Percentiles rank a stretch among this genome's conserved stretches.
phyloP scores from a whole-genome alignment of 2,113 vertebrate genomes.

The Trichomycterus rosablanca region DNA sequence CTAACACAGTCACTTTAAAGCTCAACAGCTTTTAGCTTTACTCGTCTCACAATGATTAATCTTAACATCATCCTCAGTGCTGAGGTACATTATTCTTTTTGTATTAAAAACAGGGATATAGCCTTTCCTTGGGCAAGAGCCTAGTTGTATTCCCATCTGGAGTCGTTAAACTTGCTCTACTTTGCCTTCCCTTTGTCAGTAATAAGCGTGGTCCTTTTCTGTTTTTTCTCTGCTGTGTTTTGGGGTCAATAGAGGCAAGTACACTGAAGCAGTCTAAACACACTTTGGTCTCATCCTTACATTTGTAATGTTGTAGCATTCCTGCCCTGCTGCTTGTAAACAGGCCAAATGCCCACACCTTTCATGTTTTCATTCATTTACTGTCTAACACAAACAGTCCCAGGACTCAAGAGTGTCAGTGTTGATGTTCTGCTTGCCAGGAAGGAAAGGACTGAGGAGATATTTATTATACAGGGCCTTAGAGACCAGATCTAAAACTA shows the following conservation, averaged over 20 bases:
- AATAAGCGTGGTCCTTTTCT: slow-evolving; percentile 6
- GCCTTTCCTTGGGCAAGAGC: neutral
- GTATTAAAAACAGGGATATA: slow-evolving; percentile 8
- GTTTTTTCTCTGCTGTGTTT: neutral
- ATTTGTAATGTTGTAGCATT: slow-evolving; percentile 50
- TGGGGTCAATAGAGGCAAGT: slow-evolving; percentile 29
- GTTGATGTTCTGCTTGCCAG: slow-evolving; percentile 48
- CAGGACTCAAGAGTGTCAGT: slow-evolving; percentile 46
- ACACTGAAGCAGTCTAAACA: slow-evolving; percentile 54
- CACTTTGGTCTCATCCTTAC: slow-evolving; percentile 24
- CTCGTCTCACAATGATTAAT: too few species aligned
- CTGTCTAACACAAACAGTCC: slow-evolving; percentile 50
- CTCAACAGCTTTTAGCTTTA: too few species aligned
- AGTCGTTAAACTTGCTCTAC: slow-evolving; percentile 14
- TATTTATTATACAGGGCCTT: slow-evolving; percentile 30
- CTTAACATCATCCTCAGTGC: neutral
- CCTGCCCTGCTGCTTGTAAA: slow-evolving; percentile 48
- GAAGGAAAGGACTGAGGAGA: slow-evolving; percentile 33
- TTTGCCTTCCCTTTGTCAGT: neutral
- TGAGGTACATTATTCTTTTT: slow-evolving; percentile 1
- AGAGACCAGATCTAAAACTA: slow-evolving; percentile 16
- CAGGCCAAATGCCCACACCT: slow-evolving; percentile 30
- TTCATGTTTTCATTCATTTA: slow-evolving; percentile 38
- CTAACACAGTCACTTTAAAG: too few species aligned
- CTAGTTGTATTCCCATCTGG: slow-evolving; percentile 8